Percentiles rank a stretch among this genome's conserved stretches.
Evolutionary conservation across 2,113 vertebrate genomes (phyloP).

Genomic region (Lycaon pictus): DNA sequence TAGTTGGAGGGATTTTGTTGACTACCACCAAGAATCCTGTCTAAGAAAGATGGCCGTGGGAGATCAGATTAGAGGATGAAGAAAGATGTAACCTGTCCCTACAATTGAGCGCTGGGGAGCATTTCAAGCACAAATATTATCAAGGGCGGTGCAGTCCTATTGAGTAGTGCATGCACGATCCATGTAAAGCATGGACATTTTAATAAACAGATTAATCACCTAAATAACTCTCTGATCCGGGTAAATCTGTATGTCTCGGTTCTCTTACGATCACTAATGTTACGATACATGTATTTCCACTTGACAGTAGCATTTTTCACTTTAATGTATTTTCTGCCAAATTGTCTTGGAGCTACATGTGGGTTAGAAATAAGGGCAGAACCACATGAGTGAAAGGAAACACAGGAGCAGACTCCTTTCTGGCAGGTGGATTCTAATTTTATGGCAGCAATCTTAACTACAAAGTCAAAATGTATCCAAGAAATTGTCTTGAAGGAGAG

Average conservation of each 20-base stretch:
- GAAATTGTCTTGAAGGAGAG: neutral
- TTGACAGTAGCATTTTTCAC: neutral
- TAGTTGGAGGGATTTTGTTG: neutral
- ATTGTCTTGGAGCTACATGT: neutral
- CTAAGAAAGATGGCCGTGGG: neutral
- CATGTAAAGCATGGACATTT: accelerated
- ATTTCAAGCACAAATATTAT: neutral
- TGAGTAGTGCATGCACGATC: accelerated
- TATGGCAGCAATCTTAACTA: neutral
- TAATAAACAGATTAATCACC: neutral
- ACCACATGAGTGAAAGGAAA: neutral
- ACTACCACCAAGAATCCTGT: neutral
- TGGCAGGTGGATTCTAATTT: neutral
- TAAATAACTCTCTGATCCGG: neutral
- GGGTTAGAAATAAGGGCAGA: neutral
- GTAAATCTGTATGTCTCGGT: neutral
- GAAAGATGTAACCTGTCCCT: neutral
- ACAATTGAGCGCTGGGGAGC: accelerated
- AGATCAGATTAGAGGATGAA: neutral
- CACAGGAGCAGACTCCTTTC: neutral
- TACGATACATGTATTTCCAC: neutral
- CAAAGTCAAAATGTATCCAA: neutral
- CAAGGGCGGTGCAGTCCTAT: too few species aligned
- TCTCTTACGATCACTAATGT: neutral
- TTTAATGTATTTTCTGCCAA: neutral